Base-by-base conservation (phyloP, 1,140 invertebrate species). In the Saxidomus purpurata region DNA sequence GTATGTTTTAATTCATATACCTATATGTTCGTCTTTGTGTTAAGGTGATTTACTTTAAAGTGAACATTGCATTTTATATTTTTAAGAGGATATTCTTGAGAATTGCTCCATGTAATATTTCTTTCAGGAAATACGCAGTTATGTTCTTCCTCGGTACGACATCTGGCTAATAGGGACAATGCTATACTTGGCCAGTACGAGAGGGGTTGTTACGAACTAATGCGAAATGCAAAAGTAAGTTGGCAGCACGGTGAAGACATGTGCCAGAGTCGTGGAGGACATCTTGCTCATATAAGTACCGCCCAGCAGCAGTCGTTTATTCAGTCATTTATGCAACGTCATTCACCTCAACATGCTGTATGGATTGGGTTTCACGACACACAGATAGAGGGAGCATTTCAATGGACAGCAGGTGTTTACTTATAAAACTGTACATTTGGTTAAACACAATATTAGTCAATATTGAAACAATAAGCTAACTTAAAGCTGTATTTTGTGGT, bases 391-490 rank as follows among this genome's bases (percentile, higher is more conserved):
- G 71, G 49, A 25, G 17, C 15, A 15, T 86, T 76, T 86, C 43
- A 86, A 52, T 86, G 84, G 84, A 86, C 84, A 17, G 22, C 67
- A 55, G 84, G 84, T 86, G 28, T 28, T n/a, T n/a, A n/a, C n/a
- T n/a, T n/a, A n/a, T n/a, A n/a, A n/a, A n/a, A n/a, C n/a, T n/a
- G n/a, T n/a, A n/a, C n/a, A n/a, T n/a, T n/a, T n/a, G n/a, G n/a
- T n/a, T n/a, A n/a, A n/a, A n/a, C n/a, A n/a, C n/a, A n/a, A n/a
- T n/a, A n/a, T n/a, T n/a, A n/a, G n/a, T n/a, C n/a, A n/a, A n/a
- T n/a, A n/a, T n/a, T n/a, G n/a, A n/a, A n/a, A n/a, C n/a, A n/a
- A n/a, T n/a, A n/a, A n/a, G n/a, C n/a, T n/a, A n/a, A n/a, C n/a
- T n/a, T n/a, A n/a, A n/a, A n/a, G n/a, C n/a, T n/a, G n/a, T n/a